Evolutionary conservation across 2,113 vertebrate species (phyloP).

Genomic region (Peucedramus taeniatus): DNA sequence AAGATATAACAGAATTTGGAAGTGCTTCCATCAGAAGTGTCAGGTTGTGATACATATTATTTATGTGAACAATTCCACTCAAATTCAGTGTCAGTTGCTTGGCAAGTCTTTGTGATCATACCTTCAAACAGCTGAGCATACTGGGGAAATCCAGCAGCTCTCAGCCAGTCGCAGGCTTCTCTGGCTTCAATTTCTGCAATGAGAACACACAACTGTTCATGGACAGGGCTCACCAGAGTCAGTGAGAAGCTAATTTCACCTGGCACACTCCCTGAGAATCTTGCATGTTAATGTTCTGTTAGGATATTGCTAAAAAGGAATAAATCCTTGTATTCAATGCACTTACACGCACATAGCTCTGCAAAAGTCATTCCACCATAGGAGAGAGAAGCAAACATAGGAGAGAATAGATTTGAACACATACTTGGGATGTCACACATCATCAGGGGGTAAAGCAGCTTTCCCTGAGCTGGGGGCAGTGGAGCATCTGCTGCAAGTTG

Average conservation of each 20-base stretch:
- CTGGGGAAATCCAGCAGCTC: slow-evolving; percentile 87
- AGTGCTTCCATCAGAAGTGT: neutral
- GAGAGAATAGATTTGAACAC: neutral
- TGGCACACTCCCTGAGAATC: neutral
- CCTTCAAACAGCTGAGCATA: slow-evolving; percentile 90
- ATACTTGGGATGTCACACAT: neutral
- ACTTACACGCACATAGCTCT: accelerated
- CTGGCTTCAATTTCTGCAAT: slow-evolving; percentile 87
- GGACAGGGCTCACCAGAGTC: neutral
- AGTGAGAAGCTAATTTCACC: neutral
- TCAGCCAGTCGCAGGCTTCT: slow-evolving; percentile 89
- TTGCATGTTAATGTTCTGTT: neutral
- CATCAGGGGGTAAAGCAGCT: accelerated
- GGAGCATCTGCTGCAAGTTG: neutral
- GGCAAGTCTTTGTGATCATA: slow-evolving; percentile 42
- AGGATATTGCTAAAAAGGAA: neutral
- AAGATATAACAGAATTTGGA: neutral
- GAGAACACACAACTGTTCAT: slow-evolving; percentile 25
- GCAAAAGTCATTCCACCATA: accelerated
- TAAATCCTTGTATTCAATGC: accelerated
- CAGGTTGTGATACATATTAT: neutral
- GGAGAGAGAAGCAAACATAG: neutral
- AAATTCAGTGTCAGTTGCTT: neutral
- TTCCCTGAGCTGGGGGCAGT: neutral
- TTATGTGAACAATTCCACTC: neutral